Base-by-base conservation (phyloP, 2,888 invertebrate genomes). In the Stenichneumon culpator region DNA sequence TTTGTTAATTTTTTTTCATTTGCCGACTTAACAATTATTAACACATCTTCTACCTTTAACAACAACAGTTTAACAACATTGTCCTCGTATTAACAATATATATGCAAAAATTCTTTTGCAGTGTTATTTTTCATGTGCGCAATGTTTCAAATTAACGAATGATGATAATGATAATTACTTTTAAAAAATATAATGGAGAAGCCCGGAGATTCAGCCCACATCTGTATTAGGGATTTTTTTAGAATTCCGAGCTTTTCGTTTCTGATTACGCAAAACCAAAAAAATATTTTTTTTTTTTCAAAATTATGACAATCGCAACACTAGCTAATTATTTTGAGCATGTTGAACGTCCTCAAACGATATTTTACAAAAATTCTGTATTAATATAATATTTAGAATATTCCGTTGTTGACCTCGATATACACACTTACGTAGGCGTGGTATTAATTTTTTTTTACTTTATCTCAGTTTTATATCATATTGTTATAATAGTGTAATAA, bases 21-120 rank as follows among this genome's bases (percentile, higher is more conserved):
- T 44, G 57, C 82, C 67, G 88, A 87, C 88, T 89, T 89, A 92
- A 92, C 90, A 91, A 90, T 87, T 84, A 77, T 85, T 88, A 91
- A 90, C 89, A 88, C 87, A 89, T 90, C 88, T 86, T 80, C 92
- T 92, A 92, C 89, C 90, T 90, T 91, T 91, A 93, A 92, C 92
- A 93, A 91, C 91, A 93, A 92, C 92, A 93, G 79, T 91, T 67
- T 82, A 92, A 92, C 92, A 92, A 92, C 90, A 87, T 91, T 79
- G 85, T 88, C 89, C 86, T 89, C 83, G 54, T 86, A 88, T 90
- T 86, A 91, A 91, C 89, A 91, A 91, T 86, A 86, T 87, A 89
- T 86, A 63, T 75, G 74, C 63, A 85, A 79, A 83, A 73, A 70
- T 72, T 54, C 32, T 52, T 78, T 74, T 47, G 16, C 67, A 57